Base-by-base conservation (phyloP, 2,888 invertebrate species). In the Phyllotreta cruciferae region DNA sequence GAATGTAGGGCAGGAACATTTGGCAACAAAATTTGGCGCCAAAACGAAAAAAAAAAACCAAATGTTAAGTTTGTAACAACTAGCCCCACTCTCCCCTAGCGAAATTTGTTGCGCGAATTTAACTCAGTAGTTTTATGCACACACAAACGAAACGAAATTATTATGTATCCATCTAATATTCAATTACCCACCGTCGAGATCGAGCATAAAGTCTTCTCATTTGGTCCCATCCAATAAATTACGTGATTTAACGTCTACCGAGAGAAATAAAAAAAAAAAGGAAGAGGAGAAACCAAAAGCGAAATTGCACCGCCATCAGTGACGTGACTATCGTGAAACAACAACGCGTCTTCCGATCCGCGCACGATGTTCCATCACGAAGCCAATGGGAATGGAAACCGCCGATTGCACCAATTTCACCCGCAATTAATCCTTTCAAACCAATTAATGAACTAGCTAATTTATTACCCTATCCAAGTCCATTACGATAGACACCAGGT, bases 251-350 rank as follows among this genome's bases (percentile, higher is more conserved):
- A 47, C 38, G 58, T 61, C 53, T 50, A 39, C 10, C 41, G 13
- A 4, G 41, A 57, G 38, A 39, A 54, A 58, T 39, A 56, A 54
- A 42, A 58, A 56, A 58, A 56, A 56, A 65, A 45, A 57, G 24
- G 44, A 54, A 41, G 39, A 44, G 13, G 47, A 62, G 41, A 24
- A 24, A 56, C 58, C 60, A 63, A 65, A 62, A 65, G 55, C 64
- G 57, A 66, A 63, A 66, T 50, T 62, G 61, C 62, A 61, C 63
- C 64, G 62, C 58, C 62, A 60, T 64, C 63, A 61, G 41, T 63
- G 68, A 66, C 64, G 68, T 68, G 68, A 68, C 64, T 62, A 63
- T 63, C 68, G 62, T 65, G 66, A 62, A 64, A 63, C 63, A 45
- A 61, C 56, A 49, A 56, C 49, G 34, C 54, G 37, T 42, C 54